Percentiles rank a stretch among this genome's conserved stretches.
Evolutionary conservation across 2,888 invertebrate genomes (phyloP).

Genomic region (Eurois occulta): DNA sequence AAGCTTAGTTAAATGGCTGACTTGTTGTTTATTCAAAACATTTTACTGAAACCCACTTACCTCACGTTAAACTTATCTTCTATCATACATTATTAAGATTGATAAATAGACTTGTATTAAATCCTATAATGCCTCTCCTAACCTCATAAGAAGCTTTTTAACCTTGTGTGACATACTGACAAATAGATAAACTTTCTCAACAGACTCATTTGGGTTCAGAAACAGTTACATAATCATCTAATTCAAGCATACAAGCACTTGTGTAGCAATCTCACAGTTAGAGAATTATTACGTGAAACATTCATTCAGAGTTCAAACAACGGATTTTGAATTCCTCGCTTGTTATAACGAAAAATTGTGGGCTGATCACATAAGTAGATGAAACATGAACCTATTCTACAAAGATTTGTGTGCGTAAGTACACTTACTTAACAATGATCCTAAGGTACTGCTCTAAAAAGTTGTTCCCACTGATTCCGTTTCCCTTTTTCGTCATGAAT

Average conservation of each 20-base stretch:
- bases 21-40: constrained; percentile 17
- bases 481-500: constrained; percentile 72
- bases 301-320: constrained; percentile 51
- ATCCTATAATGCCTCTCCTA: neutral
- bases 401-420: constrained; percentile 57
- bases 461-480: constrained; percentile 70
- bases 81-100: neutral
- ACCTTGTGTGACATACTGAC: constrained; percentile 25
- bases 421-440: constrained; percentile 56
- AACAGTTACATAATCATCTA: constrained; percentile 40
- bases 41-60: neutral
- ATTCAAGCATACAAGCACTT: constrained; percentile 45
- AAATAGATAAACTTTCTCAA: constrained; percentile 26
- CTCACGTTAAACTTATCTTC: neutral
- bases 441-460: constrained; percentile 62
- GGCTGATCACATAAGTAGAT: constrained; percentile 43
- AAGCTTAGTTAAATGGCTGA: constrained; percentile 20
- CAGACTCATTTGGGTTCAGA: constrained; percentile 27
- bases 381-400: constrained; percentile 53
- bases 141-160: constrained; percentile 5
- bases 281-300: constrained; percentile 53
- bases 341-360: constrained; percentile 49
- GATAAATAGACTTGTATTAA: neutral
- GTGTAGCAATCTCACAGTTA: constrained; percentile 36
- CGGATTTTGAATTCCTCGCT: constrained; percentile 41